phyloP scores from a whole-genome alignment of 2,888 invertebrate genomes.

The Paralinhomoeus sp. region DNA sequence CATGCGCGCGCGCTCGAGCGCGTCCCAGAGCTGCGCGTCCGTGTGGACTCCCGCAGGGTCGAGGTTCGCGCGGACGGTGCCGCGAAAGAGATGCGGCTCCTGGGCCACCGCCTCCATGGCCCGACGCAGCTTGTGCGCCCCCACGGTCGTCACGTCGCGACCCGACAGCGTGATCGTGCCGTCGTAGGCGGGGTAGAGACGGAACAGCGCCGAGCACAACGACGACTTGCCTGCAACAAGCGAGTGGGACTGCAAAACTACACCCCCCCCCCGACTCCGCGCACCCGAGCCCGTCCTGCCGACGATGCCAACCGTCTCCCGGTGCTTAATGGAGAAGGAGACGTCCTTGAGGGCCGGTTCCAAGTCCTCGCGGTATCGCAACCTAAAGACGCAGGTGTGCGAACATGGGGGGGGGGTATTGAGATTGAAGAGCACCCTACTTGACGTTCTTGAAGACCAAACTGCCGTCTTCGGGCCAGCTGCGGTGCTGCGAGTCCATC shows the following conservation, averaged over 20 bases:
- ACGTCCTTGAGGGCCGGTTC: slow-evolving; percentile 35
- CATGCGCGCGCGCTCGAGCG: slow-evolving; percentile 65
- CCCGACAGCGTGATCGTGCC: slow-evolving; percentile 36
- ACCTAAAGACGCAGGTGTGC: slow-evolving; percentile 9
- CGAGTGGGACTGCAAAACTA: too few relatives aligned
- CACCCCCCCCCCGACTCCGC: too few relatives aligned
- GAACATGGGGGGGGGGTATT: not conserved
- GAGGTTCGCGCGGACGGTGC: slow-evolving; percentile 53
- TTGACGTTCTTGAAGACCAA: slow-evolving; percentile 34
- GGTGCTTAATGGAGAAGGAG: slow-evolving; percentile 34
- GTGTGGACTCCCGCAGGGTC: slow-evolving; percentile 58
- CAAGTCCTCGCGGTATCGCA: slow-evolving; percentile 31
- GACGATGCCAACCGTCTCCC: slow-evolving; percentile 39
- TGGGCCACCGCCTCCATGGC: slow-evolving; percentile 36
- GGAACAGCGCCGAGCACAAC: slow-evolving; percentile 36
- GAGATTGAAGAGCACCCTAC: slow-evolving; percentile 7
- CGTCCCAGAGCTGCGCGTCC: slow-evolving; percentile 65
- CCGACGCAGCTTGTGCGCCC: slow-evolving; percentile 33
- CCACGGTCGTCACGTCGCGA: slow-evolving; percentile 31
- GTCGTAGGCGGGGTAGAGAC: slow-evolving; percentile 35
- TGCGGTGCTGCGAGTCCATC: slow-evolving; percentile 6
- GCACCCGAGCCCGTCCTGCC: slow-evolving; percentile 36
- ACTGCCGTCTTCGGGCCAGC: slow-evolving; percentile 34
- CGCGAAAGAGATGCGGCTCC: slow-evolving; percentile 40
- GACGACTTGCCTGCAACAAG: slow-evolving; percentile 38